phyloP scores from a whole-genome alignment of 2,797 vertebrate species.

The Hipposideros larvatus region DNA sequence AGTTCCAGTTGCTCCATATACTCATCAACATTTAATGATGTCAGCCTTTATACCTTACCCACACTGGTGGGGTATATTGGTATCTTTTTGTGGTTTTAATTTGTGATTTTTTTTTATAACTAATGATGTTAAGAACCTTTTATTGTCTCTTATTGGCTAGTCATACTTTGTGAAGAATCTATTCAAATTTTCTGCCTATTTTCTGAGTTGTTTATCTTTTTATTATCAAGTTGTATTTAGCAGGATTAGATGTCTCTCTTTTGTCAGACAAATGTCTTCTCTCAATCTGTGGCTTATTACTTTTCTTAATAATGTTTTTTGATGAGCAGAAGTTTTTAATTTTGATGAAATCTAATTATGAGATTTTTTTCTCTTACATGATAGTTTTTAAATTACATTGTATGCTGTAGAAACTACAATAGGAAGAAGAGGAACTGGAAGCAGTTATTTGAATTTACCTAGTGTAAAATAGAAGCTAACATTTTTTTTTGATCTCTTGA shows the following conservation, averaged over 20 bases:
- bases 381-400: conserved; percentile 10
- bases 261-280: conserved; percentile 41
- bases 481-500: conserved; percentile 21
- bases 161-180: conserved; percentile 24
- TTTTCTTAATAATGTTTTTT: conserved; percentile 46
- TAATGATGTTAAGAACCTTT: conserved; percentile 34
- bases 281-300: neutral
- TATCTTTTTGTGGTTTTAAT: neutral
- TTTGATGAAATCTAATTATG: conserved; percentile 24
- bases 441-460: conserved; percentile 25
- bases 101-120: neutral
- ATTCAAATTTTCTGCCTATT: neutral
- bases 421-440: neutral
- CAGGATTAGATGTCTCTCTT: neutral
- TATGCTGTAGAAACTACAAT: neutral
- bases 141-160: neutral
- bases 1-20: neutral
- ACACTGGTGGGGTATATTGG: neutral
- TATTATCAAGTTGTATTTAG: neutral
- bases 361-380: conserved; percentile 40
- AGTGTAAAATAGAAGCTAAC: conserved; percentile 4
- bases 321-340: conserved; percentile 1
- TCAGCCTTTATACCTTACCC: neutral
- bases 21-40: neutral
- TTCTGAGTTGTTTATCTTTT: neutral